phyloP scores from a whole-genome alignment of 2,888 invertebrate species.

The Ochlodes sylvanus region DNA sequence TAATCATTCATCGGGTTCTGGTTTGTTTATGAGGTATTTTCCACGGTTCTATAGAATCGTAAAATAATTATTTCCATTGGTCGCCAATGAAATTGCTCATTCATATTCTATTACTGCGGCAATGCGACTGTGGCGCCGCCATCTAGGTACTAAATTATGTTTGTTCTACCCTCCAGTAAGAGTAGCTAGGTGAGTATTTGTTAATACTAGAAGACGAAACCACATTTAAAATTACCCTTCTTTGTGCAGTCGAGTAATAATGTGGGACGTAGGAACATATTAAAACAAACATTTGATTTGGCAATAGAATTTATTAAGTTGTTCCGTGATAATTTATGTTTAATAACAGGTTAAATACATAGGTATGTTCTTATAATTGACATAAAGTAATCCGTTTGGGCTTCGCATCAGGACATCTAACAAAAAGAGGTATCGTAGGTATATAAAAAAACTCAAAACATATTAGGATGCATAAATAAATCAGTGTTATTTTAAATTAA shows the following conservation, averaged over 20 bases:
- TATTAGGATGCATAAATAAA: not conserved
- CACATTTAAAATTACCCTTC: too few species aligned
- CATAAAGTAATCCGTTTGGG: too few species aligned
- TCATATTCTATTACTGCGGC: slow-evolving; percentile 25
- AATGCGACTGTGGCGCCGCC: slow-evolving; percentile 9
- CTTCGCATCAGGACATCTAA: too few species aligned
- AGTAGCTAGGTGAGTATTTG: not conserved
- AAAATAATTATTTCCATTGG: slow-evolving; percentile 31
- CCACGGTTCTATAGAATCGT: slow-evolving; percentile 33
- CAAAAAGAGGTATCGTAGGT: too few species aligned
- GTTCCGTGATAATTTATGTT: too few species aligned
- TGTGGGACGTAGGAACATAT: too few species aligned
- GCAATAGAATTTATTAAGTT: too few species aligned
- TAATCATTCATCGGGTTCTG: slow-evolving; percentile 37
- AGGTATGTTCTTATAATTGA: too few species aligned
- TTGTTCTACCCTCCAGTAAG: not conserved
- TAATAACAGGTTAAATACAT: too few species aligned
- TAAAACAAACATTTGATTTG: too few species aligned
- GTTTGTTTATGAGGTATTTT: slow-evolving; percentile 38
- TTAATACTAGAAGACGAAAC: too few species aligned
- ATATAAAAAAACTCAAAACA: not conserved
- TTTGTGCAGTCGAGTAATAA: too few species aligned
- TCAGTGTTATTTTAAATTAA: not conserved
- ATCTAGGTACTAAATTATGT: slow-evolving; percentile 4
- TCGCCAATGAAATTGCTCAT: slow-evolving; percentile 29